Base-by-base conservation (phyloP, 2,113 vertebrate species). In the Amblyornis subalaris region DNA sequence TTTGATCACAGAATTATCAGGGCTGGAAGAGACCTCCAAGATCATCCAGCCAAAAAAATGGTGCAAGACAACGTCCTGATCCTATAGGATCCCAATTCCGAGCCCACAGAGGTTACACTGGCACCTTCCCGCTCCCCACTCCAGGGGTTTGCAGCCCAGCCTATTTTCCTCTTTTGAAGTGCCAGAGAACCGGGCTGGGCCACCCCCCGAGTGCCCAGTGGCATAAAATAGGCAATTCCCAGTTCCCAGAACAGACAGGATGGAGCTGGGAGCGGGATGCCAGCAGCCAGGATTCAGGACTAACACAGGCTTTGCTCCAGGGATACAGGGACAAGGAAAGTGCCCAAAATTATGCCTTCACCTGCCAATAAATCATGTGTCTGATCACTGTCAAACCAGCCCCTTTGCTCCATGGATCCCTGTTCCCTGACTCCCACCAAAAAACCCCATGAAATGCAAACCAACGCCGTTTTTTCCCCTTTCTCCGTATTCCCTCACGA, bases 251-350 rank as follows among this genome's bases (percentile, higher is more conserved):
- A 66, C 2, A 53, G 75, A 42, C 1, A 25, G 1, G 1, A 28
- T 18, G 73, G 28, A 38, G 48, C 31, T 85, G 42, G 4, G 45
- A 64, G 51, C 47, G 33, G 50, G 51, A 21, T 20, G 26, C 33
- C 4, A 6, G 26, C 36, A 69, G 31, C 54, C 4, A 2, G 12
- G 5, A 38, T 38, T 38, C 18, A 14, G 0, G 0, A 6, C 12
- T 7, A 22, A 6, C 0, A 0, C 0, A 0, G 67, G 29, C 53
- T 55, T 4, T 48, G 64, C 23, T 10, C 6, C 28, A 15, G 1
- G 14, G 36, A 28, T 22, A 3, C 19, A 18, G 35, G 61, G 38
- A 42, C n/a, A 42, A 31, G 23, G n/a, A 14, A 40, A 67, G 28
- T 2, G 14, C 25, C 51, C 8, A 3, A 58, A 54, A 45, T 16